Percentiles rank a stretch among this genome's conserved stretches.
Evolutionary conservation across 2,797 vertebrate species (phyloP).

Genomic region (Necrosyrtes monachus): DNA sequence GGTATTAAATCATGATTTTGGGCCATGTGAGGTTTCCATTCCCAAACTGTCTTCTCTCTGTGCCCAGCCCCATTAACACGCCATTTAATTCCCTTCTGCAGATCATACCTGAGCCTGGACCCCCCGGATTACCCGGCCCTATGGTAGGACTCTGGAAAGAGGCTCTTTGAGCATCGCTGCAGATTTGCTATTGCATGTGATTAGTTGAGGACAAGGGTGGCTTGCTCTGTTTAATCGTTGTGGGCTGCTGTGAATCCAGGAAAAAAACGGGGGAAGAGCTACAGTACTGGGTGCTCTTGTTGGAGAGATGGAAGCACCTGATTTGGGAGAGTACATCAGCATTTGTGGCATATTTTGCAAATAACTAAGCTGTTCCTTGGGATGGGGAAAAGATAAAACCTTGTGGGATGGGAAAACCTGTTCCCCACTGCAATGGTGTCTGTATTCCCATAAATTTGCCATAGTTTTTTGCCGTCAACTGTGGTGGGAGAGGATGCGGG

Average conservation of each 20-base stretch:
- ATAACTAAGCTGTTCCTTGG: not conserved
- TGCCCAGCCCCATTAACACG: not conserved
- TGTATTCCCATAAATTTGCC: not conserved
- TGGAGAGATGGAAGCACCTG: not conserved
- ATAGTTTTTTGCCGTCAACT: not conserved
- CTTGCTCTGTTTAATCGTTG: not conserved
- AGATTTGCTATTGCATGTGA: not conserved
- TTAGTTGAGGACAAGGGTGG: not conserved
- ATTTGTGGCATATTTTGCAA: not conserved
- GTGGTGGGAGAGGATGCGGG: not conserved
- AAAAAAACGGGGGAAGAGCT: not conserved
- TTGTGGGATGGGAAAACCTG: not conserved
- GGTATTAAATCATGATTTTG: not conserved
- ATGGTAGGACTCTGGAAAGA: slow-evolving; percentile 73
- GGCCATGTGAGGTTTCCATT: not conserved
- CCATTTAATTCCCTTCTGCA: slow-evolving; percentile 70
- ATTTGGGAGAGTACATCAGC: not conserved
- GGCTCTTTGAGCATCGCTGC: not conserved
- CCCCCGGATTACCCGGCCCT: slow-evolving; percentile 83
- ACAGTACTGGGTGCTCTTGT: not conserved
- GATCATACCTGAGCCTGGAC: slow-evolving; percentile 89
- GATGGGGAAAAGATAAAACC: not conserved
- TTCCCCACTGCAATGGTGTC: fast-evolving
- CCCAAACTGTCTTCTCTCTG: not conserved
- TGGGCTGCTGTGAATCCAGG: not conserved